A percentile compares a stretch with the other conserved stretches of the same genome.
Conservation (phyloP, 2,113 vertebrate species). For the Camelus dromedarius region DNA sequence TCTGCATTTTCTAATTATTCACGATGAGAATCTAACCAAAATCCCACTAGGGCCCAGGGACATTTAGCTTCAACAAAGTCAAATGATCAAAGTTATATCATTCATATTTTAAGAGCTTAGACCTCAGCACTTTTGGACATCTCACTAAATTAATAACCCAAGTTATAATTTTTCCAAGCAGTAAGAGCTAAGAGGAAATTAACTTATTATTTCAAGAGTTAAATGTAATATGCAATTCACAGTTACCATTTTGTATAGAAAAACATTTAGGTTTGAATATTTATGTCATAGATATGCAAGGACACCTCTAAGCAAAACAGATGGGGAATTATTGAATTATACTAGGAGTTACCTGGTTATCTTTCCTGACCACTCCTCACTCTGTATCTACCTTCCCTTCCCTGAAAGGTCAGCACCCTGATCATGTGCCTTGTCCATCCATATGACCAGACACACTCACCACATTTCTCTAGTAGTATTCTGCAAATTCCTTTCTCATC, state of each 20-base stretch:
- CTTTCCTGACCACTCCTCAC: not conserved
- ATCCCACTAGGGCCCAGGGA: not conserved
- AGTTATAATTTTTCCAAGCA: not conserved
- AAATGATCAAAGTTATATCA: not conserved
- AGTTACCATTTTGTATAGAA: not conserved
- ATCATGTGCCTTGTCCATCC: not conserved
- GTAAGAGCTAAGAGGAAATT: not conserved
- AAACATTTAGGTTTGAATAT: not conserved
- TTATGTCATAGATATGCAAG: not conserved
- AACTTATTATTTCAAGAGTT: constrained; percentile 6
- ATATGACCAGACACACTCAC: rapidly evolving
- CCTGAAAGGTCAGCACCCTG: not conserved
- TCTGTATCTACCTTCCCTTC: not conserved
- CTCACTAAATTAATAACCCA: constrained; percentile 45
- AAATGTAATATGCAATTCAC: not conserved
- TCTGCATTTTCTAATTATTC: not conserved
- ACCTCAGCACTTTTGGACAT: not conserved
- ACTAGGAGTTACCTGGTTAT: not conserved
- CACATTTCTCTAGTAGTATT: not conserved
- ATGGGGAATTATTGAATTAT: not conserved
- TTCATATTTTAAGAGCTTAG: constrained; percentile 22
- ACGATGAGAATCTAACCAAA: not conserved
- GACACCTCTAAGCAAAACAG: not conserved
- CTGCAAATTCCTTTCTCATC: not conserved
- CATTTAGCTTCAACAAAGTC: not conserved